phyloP scores from a whole-genome alignment of 2,113 vertebrate species.

The Festucalex cinctus region DNA sequence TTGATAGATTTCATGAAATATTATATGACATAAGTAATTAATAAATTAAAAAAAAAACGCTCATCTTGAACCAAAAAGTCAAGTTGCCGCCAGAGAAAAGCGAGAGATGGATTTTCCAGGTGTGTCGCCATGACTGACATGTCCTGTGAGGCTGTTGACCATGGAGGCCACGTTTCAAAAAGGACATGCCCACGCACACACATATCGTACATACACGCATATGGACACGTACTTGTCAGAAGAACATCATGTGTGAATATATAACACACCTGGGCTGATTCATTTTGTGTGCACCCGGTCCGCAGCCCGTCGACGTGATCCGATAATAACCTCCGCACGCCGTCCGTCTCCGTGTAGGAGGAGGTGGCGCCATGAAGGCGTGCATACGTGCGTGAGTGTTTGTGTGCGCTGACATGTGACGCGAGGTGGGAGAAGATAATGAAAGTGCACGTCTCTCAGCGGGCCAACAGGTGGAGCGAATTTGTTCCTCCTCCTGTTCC shows the following conservation, averaged over 20 bases:
- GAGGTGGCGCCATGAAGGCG: slow-evolving; percentile 9
- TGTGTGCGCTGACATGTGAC: slow-evolving; percentile 21
- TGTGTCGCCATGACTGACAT: too few species aligned
- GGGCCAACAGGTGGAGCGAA: slow-evolving; percentile 37
- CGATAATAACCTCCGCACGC: neutral
- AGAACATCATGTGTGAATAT: slow-evolving; percentile 43
- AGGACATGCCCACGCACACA: too few species aligned
- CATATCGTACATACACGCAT: too few species aligned
- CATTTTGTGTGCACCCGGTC: slow-evolving; percentile 35
- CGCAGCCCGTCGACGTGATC: neutral
- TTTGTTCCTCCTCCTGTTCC: too few species aligned
- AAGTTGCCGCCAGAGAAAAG: too few species aligned
- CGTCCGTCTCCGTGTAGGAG: too few species aligned
- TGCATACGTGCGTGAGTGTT: slow-evolving; percentile 28
- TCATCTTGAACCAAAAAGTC: too few species aligned
- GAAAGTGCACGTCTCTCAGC: slow-evolving; percentile 25
- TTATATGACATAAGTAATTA: too few species aligned
- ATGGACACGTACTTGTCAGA: slow-evolving; percentile 5
- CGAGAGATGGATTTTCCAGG: neutral
- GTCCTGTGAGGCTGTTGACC: too few species aligned
- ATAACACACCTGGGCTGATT: slow-evolving; percentile 50
- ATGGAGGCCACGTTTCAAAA: too few species aligned
- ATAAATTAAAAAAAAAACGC: too few species aligned
- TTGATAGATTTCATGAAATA: too few species aligned
- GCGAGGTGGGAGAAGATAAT: slow-evolving; percentile 58